Evolutionary conservation across 1,140 invertebrate genomes (phyloP), one percentile per base, ranked within the genome.

Genomic region (Eciton burchellii): DNA sequence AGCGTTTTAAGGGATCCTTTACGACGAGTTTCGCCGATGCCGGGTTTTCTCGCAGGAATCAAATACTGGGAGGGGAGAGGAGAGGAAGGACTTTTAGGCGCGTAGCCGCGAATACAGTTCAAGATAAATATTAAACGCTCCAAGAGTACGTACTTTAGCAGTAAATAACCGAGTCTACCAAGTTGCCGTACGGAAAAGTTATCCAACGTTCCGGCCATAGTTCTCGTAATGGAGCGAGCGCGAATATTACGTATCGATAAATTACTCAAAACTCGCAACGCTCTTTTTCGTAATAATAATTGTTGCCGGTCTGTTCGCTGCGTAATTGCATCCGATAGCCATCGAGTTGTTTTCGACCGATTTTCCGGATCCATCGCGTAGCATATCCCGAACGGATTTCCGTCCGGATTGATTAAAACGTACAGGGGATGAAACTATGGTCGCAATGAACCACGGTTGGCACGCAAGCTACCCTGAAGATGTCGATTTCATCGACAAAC

Each of bases 111-210:
- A 45, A 21, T 35, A 21, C 49, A 62, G 49, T 79, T 57, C n/a
- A 79, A 79, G 49, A 70, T 79, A 79, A 79, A 79, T 79, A 79
- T 70, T 79, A 79, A 45, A 79, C 56, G 63, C 35, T 79, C 35
- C 35, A 26, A 79, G 54, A 70, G 63, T 41, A 57, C 52, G 45
- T 76, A 65, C 60, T 76, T 79, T 43, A 41, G 49, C 66, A 77
- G 66, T 68, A 70, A 56, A 79, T 79, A 79, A 49, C 12, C 63
- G 49, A 70, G 49, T 77, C 60, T 68, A 19, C 43, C n/a, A n/a
- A 63, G 45, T 6, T 63, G 57, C 6, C 43, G 29, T 49, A 35
- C 3, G 49, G 4, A 56, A 19, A 56, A 45, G 24, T 24, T 47
- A 41, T 41, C 35, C 29, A 35, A 47, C 76, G 45, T 68, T 77